Percentiles rank a stretch among this genome's conserved stretches.
phyloP scores from a whole-genome alignment of 2,113 vertebrate genomes.

The Malurus alboscapulatus region DNA sequence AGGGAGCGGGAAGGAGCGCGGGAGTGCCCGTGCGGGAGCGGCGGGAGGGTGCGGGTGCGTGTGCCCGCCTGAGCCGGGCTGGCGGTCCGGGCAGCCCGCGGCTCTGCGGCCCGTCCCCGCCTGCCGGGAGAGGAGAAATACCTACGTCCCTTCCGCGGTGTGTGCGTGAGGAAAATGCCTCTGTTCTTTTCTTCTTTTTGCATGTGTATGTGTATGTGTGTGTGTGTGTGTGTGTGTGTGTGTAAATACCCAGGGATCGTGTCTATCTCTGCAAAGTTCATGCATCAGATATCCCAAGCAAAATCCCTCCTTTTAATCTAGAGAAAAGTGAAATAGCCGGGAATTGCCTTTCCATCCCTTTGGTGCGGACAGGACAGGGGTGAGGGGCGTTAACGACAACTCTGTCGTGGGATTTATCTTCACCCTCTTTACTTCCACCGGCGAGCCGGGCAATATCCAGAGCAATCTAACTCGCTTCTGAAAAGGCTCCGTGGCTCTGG shows the following conservation, averaged over 20 bases:
- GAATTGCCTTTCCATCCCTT: neutral
- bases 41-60: neutral
- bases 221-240: neutral
- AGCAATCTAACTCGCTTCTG: neutral
- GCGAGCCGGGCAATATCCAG: neutral
- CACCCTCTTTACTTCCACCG: neutral
- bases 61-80: neutral
- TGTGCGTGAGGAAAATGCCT: slow-evolving; percentile 48
- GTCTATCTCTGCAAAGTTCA: neutral
- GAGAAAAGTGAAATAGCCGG: neutral
- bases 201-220: neutral
- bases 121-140: neutral
- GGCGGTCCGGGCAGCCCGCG: neutral
- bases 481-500: neutral
- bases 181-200: neutral
- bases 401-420: slow-evolving; percentile 22
- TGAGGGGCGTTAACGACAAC: neutral
- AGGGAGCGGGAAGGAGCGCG: neutral
- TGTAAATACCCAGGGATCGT: neutral
- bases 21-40: neutral
- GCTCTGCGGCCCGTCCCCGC: neutral
- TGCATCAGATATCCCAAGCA: neutral
- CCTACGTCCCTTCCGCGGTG: neutral
- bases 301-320: neutral
- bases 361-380: neutral